A percentile compares a stretch with the other conserved stretches of the same genome.
phyloP scores from a whole-genome alignment of 2,113 vertebrate species.

The Epinephelus moara region DNA sequence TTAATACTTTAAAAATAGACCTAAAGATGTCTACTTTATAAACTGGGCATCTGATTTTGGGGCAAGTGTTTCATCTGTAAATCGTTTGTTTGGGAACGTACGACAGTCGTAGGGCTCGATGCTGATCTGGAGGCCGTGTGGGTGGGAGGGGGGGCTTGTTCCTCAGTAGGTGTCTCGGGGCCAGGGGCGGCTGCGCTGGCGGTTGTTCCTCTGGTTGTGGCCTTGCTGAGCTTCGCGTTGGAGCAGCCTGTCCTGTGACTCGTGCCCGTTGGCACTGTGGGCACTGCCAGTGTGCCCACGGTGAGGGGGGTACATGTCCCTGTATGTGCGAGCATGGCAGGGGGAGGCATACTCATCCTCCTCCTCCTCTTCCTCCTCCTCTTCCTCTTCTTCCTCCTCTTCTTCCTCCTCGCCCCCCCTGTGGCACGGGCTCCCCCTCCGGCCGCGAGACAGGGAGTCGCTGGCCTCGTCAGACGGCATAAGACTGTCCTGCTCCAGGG shows the following conservation, averaged over 20 bases:
- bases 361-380: conserved; percentile 74
- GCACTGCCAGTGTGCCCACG: conserved; percentile 88
- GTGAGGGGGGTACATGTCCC: conserved; percentile 93
- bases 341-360: conserved; percentile 85
- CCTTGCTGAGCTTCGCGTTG: conserved; percentile 89
- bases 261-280: conserved; percentile 90
- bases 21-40: conserved; percentile 17
- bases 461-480: conserved; percentile 96
- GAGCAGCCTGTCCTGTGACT: conserved; percentile 91
- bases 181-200: conserved; percentile 94
- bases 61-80: conserved; percentile 13
- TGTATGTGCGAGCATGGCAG: conserved; percentile 88
- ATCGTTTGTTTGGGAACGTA: conserved; percentile 22
- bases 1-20: conserved; percentile 35
- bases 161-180: conserved; percentile 94
- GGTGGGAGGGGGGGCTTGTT: background rate
- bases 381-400: conserved; percentile 77
- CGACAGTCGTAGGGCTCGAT: conserved; percentile 5
- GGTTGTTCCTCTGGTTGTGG: conserved; percentile 93
- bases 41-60: conserved; percentile 34
- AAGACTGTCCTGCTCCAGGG: conserved; percentile 93
- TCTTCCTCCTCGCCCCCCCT: conserved; percentile 72
- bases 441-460: conserved; percentile 87
- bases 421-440: conserved; percentile 80
- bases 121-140: conserved; percentile 25